Evolutionary conservation across 2,113 vertebrate genomes (phyloP), one percentile per base, ranked within the genome.

Genomic region (Corydoras maculifer): DNA sequence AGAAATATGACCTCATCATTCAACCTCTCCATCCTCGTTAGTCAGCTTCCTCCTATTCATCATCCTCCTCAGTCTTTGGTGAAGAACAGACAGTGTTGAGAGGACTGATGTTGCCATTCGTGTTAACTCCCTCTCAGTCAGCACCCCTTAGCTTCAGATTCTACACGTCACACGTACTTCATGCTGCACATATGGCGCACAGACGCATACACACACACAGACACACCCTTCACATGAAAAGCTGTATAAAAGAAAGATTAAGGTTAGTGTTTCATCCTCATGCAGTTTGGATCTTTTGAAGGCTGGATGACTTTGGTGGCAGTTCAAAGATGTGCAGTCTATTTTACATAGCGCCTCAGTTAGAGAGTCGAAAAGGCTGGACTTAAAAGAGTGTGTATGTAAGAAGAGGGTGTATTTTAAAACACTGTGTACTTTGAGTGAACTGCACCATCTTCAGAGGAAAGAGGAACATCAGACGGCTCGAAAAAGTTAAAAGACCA

Each of bases 291-390:
- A 48, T 72, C 50, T 67, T 76, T 18, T 72, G 59, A 76, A 68
- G 58, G 18, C 55, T 32, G 58, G 29, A 60, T 6, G 70, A 65
- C 62, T 58, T 50, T 65, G 62, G 70, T 43, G 55, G 70, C 61
- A 57, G 66, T 77, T 77, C 75, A 73, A 77, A 77, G 65, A 77
- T 25, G 49, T 48, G 65, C 55, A 64, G 35, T 49, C 58, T 68
- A 49, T 70, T 66, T 76, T 49, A 66, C 30, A 67, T 55, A 62
- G 51, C 32, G 67, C 14, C 18, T 31, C 51, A 53, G 35, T 43
- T 43, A 43, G 35, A 43, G 35, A 43, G 35, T 43, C 35, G 35
- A 43, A 43, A 43, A 18, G 50, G 32, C 43, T 62, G 61, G 35
- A 68, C 69, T 72, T 72, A 57, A 65, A 68, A 58, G 13, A 57